Evolutionary conservation across 1,140 invertebrate species (phyloP), one percentile per base, ranked within the genome.

Genomic region (Dinoponera quadriceps): DNA sequence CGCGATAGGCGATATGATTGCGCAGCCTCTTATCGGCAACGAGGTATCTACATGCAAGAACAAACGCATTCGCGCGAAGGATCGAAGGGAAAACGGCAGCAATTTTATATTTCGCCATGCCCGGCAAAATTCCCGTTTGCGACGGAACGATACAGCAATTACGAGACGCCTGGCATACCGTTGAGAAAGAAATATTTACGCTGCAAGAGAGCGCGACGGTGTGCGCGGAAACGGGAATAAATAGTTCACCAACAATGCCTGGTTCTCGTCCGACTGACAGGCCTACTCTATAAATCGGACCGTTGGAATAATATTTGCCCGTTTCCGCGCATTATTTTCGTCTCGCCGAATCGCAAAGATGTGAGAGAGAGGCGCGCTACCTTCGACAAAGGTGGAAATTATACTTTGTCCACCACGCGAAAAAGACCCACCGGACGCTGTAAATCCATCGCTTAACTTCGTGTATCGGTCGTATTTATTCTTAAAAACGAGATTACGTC

Each of bases 241-340:
- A 80, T 83, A 78, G 82, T 83, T 83, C 4, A 5, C 72, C 73
- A 85, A 88, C 87, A 90, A 92, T 95, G 77, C 95, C 91, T 89
- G 93, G 87, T 54, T 93, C 87, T 88, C 60, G 84, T 89, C 88
- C 49, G 81, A 82, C 71, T 88, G 88, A 88, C 88, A 85, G 87
- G 86, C 55, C 80, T 82, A 88, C 87, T 89, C 86, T 89, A 89
- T 89, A 89, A 89, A 89, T 88, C 88, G 73, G 51, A 27, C 74
- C 38, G 84, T 88, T 84, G 66, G 84, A 88, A 89, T 89, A 89
- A 89, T 89, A 89, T 89, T 89, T 89, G 57, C 73, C 62, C 74
- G 55, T 72, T 85, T 85, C 83, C 60, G 44, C 44, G 72, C 71
- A 88, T 89, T 89, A 89, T 89, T 88, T 89, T 73, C 75, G 87